Evolutionary conservation across 2,113 vertebrate genomes (phyloP).

Genomic region (Callorhinus ursinus): DNA sequence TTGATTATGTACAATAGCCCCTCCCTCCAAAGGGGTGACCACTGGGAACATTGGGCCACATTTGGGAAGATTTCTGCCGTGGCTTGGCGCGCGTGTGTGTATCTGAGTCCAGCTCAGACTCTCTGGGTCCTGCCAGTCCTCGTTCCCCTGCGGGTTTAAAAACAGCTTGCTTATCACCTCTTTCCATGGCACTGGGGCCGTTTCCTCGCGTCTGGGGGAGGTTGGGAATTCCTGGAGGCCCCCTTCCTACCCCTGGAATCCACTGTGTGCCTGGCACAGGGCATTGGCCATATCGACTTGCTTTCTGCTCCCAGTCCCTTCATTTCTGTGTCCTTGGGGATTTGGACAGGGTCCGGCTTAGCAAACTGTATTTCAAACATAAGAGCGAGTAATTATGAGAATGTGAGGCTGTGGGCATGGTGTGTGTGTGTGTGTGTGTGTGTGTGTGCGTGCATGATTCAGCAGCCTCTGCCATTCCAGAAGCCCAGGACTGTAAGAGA

Average conservation of each 20-base stretch:
- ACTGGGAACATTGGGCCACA: rapidly evolving
- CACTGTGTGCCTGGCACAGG: neutral
- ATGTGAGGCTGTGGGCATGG: neutral
- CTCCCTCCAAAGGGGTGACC: neutral
- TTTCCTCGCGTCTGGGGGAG: rapidly evolving
- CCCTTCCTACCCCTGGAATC: neutral
- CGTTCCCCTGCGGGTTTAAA: neutral
- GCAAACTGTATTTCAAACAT: neutral
- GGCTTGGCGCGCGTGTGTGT: too few species aligned
- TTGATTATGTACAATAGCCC: too few species aligned
- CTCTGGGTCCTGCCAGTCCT: neutral
- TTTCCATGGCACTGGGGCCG: neutral
- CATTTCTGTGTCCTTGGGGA: neutral
- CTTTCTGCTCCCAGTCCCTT: neutral
- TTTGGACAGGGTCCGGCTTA: neutral
- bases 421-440: neutral
- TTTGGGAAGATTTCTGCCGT: neutral
- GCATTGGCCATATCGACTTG: rapidly evolving
- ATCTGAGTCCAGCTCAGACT: neutral
- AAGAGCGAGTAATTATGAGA: neutral
- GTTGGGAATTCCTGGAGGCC: neutral
- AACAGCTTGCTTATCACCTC: neutral
- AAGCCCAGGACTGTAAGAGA: neutral
- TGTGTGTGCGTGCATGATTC: rapidly evolving
- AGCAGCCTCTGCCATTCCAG: neutral